Evolutionary conservation across 2,797 vertebrate genomes (phyloP).

Genomic region (Sebastes minor): DNA sequence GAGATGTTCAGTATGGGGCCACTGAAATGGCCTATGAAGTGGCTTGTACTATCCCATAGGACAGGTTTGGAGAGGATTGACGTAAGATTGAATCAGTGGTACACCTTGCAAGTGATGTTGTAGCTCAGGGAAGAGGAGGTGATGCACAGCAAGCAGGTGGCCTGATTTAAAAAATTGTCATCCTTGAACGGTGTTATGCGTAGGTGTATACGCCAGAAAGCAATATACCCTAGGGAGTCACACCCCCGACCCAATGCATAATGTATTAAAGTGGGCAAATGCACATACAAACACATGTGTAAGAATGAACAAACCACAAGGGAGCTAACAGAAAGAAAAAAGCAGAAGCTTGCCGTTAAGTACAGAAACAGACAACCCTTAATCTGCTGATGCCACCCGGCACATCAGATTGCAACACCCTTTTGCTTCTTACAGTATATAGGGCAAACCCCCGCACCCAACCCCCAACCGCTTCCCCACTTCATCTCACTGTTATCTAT

Average conservation of each 20-base stretch:
- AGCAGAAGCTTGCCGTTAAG: slow-evolving; percentile 48
- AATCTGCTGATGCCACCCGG: slow-evolving; percentile 56
- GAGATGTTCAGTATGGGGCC: background rate
- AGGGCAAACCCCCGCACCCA: slow-evolving; percentile 23
- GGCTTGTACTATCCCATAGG: background rate
- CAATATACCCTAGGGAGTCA: slow-evolving; percentile 13
- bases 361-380: slow-evolving; percentile 41
- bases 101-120: background rate
- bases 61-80: slow-evolving; percentile 5
- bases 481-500: slow-evolving; percentile 13
- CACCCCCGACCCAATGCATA: slow-evolving; percentile 22
- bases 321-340: slow-evolving; percentile 45
- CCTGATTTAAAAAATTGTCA: slow-evolving; percentile 41
- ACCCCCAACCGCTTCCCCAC: background rate
- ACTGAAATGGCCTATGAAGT: background rate
- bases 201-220: slow-evolving; percentile 19
- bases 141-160: slow-evolving; percentile 14
- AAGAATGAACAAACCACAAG: slow-evolving; percentile 35
- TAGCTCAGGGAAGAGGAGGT: slow-evolving; percentile 12
- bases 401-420: slow-evolving; percentile 39
- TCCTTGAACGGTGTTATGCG: slow-evolving; percentile 23
- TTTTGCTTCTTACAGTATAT: slow-evolving; percentile 43
- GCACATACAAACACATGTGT: slow-evolving; percentile 8
- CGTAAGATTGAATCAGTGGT: slow-evolving; percentile 30
- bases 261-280: slow-evolving; percentile 36